Conservation (phyloP, 2,888 invertebrate genomes). For the Nomada goodeniana region DNA sequence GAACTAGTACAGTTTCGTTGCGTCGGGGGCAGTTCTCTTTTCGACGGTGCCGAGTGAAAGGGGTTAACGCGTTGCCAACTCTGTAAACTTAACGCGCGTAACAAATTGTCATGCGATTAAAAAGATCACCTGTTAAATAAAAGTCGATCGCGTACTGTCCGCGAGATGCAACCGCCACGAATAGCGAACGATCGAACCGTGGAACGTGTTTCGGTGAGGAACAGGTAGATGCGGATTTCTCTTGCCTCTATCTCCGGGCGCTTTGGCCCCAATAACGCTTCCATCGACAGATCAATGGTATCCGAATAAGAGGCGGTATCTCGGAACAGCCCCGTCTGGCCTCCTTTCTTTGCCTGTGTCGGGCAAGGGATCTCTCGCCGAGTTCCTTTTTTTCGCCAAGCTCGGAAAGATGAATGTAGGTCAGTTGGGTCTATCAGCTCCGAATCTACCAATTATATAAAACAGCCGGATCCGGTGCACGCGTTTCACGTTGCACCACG, state of each 20-base stretch:
- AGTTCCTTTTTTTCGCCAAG: constrained; percentile 20
- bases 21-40: too few relatives aligned
- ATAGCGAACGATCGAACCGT: constrained; percentile 16
- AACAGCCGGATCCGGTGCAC: constrained; percentile 41
- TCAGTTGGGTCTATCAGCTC: constrained; percentile 51
- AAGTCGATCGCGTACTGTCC: neutral
- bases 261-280: constrained; percentile 43
- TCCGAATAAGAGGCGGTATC: constrained; percentile 66
- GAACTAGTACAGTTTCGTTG: too few relatives aligned
- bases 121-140: neutral
- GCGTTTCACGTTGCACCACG: constrained; percentile 37
- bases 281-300: constrained; percentile 67
- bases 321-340: constrained; percentile 42
- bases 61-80: too few relatives aligned
- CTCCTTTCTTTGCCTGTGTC: constrained; percentile 45
- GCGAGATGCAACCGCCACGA: neutral
- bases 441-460: constrained; percentile 66
- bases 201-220: constrained; percentile 18
- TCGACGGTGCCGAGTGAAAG: too few relatives aligned
- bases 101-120: too few relatives aligned
- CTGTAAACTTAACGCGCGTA: too few relatives aligned
- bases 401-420: constrained; percentile 58
- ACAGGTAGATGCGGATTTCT: constrained; percentile 42
- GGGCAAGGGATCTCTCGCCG: constrained; percentile 28
- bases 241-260: constrained; percentile 27